Conservation (phyloP, 2,797 vertebrate genomes). For the Anolis apletophallus region DNA sequence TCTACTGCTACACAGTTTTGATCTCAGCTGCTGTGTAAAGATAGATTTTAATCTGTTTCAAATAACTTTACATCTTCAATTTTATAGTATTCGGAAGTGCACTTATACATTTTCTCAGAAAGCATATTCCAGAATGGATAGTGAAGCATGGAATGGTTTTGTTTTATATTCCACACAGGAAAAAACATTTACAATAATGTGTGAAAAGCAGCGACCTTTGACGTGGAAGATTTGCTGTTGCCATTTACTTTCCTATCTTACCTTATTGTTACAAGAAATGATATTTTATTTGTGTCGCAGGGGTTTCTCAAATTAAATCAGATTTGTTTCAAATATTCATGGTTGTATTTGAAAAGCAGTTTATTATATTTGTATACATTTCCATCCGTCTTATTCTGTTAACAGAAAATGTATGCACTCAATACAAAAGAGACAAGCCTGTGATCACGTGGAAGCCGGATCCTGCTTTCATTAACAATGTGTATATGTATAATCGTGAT, state of each 20-base stretch:
- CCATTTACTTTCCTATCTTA: not conserved
- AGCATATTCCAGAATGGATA: not conserved
- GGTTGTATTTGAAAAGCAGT: constrained; percentile 2
- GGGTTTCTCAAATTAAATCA: constrained; percentile 45
- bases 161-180: not conserved
- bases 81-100: not conserved
- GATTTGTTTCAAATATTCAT: constrained; percentile 24
- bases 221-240: constrained; percentile 25
- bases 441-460: constrained; percentile 23
- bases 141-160: constrained; percentile 24
- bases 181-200: constrained; percentile 36
- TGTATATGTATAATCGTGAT: constrained; percentile 30
- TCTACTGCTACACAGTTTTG: not conserved
- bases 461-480: constrained; percentile 45
- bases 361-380: constrained; percentile 48
- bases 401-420: constrained; percentile 32
- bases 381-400: constrained; percentile 39
- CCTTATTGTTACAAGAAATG: not conserved
- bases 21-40: not conserved
- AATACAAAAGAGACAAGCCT: constrained; percentile 32
- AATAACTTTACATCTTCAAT: not conserved
- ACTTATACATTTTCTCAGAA: constrained; percentile 3
- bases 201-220: not conserved
- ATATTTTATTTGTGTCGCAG: constrained; percentile 45
- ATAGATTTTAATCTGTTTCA: not conserved